Conservation (phyloP, 2,888 invertebrate genomes). For the Caenorhabditis sinica region DNA sequence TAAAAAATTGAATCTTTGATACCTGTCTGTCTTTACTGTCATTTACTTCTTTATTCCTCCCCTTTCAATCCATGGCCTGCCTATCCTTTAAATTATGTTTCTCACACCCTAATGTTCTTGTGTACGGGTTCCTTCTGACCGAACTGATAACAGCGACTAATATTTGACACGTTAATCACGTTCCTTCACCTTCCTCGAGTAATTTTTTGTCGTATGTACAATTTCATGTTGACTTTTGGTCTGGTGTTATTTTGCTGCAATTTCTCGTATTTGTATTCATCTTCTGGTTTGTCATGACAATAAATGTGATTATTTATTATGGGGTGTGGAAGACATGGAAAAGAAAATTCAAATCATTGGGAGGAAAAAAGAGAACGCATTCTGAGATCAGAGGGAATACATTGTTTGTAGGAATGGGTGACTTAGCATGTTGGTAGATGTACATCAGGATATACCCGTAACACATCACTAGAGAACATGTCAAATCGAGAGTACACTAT, state of each 20-base stretch:
- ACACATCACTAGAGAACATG: constrained; percentile 58
- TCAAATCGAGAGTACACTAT: constrained; percentile 57
- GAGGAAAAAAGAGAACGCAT: constrained; percentile 14
- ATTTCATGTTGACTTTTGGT: constrained; percentile 29
- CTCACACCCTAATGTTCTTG: constrained; percentile 48
- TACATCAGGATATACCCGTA: constrained; percentile 61
- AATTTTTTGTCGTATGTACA: constrained; percentile 5
- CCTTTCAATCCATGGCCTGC: neutral
- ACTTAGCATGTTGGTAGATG: constrained; percentile 59
- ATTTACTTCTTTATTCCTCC: constrained; percentile 19
- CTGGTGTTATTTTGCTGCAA: constrained; percentile 8
- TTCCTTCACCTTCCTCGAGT: constrained; percentile 54
- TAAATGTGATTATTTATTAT: constrained; percentile 33
- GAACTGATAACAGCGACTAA: constrained; percentile 33
- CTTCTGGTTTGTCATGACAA: constrained; percentile 2
- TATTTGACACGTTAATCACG: constrained; percentile 40
- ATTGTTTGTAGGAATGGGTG: constrained; percentile 39
- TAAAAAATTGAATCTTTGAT: neutral
- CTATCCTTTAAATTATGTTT: constrained; percentile 21
- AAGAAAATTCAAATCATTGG: constrained; percentile 1
- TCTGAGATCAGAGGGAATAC: constrained; percentile 36
- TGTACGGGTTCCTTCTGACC: constrained; percentile 52
- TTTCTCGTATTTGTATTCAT: constrained; percentile 3
- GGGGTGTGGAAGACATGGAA: neutral
- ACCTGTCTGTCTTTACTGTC: constrained; percentile 27